Evolutionary conservation across 2,113 vertebrate genomes (phyloP).

Genomic region (Oncorhynchus masou): DNA sequence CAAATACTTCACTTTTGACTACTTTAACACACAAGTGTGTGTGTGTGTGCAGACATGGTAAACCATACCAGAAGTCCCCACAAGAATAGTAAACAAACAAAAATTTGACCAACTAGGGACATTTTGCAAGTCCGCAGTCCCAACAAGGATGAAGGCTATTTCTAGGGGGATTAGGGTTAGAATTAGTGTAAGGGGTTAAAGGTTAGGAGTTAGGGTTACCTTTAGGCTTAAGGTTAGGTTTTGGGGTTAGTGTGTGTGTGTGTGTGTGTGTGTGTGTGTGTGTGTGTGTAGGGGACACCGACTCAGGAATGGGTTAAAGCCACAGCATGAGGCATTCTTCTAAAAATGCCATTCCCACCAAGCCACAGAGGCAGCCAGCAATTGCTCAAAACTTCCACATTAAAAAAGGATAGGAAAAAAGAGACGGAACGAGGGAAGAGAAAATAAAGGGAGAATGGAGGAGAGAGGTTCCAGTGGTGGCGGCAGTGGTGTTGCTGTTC

Average conservation of each 20-base stretch:
- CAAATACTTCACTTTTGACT: no score
- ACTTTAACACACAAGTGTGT: no score
- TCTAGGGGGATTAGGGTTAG: no score
- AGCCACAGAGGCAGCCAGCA: constrained; percentile 76
- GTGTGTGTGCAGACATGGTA: no score
- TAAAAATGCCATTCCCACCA: constrained; percentile 78
- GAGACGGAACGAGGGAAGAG: constrained; percentile 8
- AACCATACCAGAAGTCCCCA: no score
- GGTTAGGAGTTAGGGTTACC: no score
- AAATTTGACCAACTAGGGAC: no score
- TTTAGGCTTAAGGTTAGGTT: no score
- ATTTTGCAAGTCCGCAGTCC: no score
- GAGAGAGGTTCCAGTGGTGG: constrained; percentile 71
- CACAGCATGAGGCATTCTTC: constrained; percentile 75
- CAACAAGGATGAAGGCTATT: no score
- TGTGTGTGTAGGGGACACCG: constrained; percentile 31
- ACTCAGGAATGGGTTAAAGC: constrained; percentile 71
- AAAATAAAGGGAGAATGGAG: constrained; percentile 35
- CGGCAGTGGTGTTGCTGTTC: constrained; percentile 70
- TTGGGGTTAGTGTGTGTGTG: constrained; percentile 2
- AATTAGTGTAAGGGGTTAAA: no score
- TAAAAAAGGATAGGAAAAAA: constrained; percentile 65
- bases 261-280: constrained; percentile 40
- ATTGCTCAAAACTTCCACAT: constrained; percentile 82
- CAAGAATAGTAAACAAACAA: no score